phyloP scores from a whole-genome alignment of 2,113 vertebrate species.

The Hippocampus comes region DNA sequence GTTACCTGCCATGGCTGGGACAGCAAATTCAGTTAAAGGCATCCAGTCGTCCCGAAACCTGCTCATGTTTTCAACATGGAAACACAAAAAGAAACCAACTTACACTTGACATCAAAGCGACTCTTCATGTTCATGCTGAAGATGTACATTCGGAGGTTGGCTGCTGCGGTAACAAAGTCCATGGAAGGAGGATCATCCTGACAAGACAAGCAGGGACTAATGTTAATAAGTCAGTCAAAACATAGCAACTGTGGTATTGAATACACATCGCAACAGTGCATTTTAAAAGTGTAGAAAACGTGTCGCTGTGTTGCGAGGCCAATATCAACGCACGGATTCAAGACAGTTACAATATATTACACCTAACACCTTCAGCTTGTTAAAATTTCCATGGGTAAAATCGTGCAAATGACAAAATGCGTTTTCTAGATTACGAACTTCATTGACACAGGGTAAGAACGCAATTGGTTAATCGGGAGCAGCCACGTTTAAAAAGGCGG shows the following conservation, averaged over 20 bases:
- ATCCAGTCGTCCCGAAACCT: background rate
- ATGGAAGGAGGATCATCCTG: conserved; percentile 93
- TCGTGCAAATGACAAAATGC: no score
- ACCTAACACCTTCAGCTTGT: background rate
- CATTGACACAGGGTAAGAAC: no score
- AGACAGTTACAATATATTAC: background rate
- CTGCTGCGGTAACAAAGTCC: conserved; percentile 95
- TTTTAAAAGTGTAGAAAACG: background rate
- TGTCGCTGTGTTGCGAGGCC: background rate
- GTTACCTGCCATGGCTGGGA: conserved; percentile 96
- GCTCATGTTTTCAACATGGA: background rate
- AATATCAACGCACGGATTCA: background rate
- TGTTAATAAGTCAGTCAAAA: background rate
- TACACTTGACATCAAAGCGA: conserved; percentile 97
- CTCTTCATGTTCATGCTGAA: conserved; percentile 99
- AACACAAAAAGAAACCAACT: conserved; percentile 49
- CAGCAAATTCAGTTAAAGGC: background rate
- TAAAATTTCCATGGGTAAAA: no score
- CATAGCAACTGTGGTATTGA: background rate
- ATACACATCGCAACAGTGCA: background rate
- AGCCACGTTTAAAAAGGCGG: no score
- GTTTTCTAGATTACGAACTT: no score
- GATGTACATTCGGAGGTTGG: conserved; percentile 96
- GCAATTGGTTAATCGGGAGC: no score
- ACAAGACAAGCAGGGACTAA: conserved; percentile 10